These are phyloP conservation scores for Orius insidiosus DNA, from an alignment of 1,140 invertebrate genomes.

Conservation along the genomic window DNA sequence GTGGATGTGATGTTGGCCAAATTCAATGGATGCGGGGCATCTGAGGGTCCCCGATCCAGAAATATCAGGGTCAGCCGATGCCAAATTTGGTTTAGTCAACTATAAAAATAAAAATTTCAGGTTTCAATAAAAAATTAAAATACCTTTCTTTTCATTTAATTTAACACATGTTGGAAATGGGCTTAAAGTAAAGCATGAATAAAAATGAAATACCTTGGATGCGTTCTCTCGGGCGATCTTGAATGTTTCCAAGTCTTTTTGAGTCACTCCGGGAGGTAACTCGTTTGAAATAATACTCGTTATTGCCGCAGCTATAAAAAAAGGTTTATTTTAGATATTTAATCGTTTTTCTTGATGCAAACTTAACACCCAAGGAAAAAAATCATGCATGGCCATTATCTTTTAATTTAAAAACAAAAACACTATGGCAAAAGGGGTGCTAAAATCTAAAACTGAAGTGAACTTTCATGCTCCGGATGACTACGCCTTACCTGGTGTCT, in stretches of 20 bases:
- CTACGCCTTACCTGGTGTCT: too few species aligned
- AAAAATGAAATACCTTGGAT: conserved; percentile 25
- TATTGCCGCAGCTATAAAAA: conserved; percentile 19
- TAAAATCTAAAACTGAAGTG: not conserved
- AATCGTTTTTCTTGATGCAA: not conserved
- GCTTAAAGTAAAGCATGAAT: not conserved
- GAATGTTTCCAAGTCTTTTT: conserved; percentile 73
- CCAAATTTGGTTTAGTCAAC: too few species aligned
- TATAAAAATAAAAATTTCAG: too few species aligned
- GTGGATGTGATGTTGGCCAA: conserved; percentile 82
- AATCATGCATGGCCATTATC: not conserved
- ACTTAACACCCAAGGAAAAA: not conserved
- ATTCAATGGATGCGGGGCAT: conserved; percentile 78
- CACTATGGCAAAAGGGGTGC: not conserved
- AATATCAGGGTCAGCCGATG: not conserved
- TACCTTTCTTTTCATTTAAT: too few species aligned
- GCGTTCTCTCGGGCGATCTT: conserved; percentile 63
- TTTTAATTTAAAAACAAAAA: too few species aligned
- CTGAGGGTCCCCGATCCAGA: conserved; percentile 23
- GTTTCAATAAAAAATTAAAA: too few species aligned
- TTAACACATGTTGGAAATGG: too few species aligned
- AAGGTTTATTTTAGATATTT: not conserved
- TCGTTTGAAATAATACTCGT: conserved; percentile 28
- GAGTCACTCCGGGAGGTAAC: conserved; percentile 71
- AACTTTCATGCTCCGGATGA: not conserved